Evolutionary conservation across 2,888 invertebrate genomes (phyloP), one percentile per base, ranked within the genome.

Genomic region (Latrodectus hesperus): DNA sequence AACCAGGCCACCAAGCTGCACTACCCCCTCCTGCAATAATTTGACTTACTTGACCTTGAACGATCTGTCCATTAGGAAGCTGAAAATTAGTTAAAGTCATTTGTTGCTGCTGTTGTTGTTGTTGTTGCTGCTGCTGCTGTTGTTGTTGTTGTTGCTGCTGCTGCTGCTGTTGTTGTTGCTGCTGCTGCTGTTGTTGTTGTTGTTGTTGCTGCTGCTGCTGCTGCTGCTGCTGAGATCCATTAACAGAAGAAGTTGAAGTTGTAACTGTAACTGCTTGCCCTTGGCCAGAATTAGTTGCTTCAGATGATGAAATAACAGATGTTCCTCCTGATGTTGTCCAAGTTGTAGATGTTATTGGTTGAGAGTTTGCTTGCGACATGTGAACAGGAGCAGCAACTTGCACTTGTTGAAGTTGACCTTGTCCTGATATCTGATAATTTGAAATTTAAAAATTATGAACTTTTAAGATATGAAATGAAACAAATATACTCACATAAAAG

Each of bases 361-460:
- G 86, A 49, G 85, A 86, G 38, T 72, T 83, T 9, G 90, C 86
- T 74, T 90, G 89, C 5, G 90, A 88, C 79, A 90, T 89, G 60
- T 89, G 89, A 55, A 90, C 89, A 14, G 90, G 90, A 51, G 89
- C 74, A 49, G 87, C 89, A 52, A 97, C 94, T 92, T 97, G 97
- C 64, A 98, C 96, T 92, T 97, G 96, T 90, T 97, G 97, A 83
- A 97, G 95, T 78, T 95, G 86, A 17, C 75, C 80, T 79, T 95
- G 89, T 22, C 74, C 75, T 17, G 76, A 49, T 38, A 87, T 70
- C 87, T 87, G 38, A 55, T 38, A 22, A 9, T 49, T 10, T 60
- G 60, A 64, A 75, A 9, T 60, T 53, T 64, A 75, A 38, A 38
- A 38, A 38, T 38, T 38, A 22, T 22, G 22, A 38, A 4, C 38